Conservation (phyloP, 2,113 vertebrate species). For the Tupaia tana region DNA sequence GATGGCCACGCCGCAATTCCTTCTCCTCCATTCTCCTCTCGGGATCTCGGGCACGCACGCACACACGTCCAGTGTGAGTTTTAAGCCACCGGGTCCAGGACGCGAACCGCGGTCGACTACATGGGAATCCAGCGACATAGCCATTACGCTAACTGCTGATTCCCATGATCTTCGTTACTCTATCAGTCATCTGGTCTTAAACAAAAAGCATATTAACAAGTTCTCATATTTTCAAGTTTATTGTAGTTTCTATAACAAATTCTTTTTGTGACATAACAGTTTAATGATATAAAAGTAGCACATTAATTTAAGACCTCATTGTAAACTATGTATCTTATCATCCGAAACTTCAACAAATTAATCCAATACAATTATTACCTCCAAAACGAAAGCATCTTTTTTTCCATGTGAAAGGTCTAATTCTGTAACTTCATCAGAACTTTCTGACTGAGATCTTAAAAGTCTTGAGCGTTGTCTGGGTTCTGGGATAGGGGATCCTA, state of each 20-base stretch:
- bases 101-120: too few relatives aligned
- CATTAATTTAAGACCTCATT: not conserved
- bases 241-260: not conserved
- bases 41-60: too few relatives aligned
- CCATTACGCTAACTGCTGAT: too few relatives aligned
- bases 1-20: too few relatives aligned
- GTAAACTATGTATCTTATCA: not conserved
- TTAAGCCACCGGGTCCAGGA: too few relatives aligned
- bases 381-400: constrained; percentile 98
- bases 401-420: constrained; percentile 98
- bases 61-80: too few relatives aligned
- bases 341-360: constrained; percentile 2
- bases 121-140: too few relatives aligned
- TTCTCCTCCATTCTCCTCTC: too few relatives aligned
- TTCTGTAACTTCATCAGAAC: constrained; percentile 96
- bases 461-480: constrained; percentile 94
- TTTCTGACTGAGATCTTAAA: constrained; percentile 97
- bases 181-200: not conserved
- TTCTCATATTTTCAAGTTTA: constrained; percentile 1
- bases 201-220: constrained; percentile 18
- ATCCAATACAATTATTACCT: constrained; percentile 86
- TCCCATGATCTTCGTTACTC: not conserved
- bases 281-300: not conserved
- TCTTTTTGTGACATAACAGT: not conserved
- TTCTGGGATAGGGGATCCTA: constrained; percentile 97